Conservation (phyloP, 2,888 invertebrate genomes). For the Adelphocoris suturalis region DNA sequence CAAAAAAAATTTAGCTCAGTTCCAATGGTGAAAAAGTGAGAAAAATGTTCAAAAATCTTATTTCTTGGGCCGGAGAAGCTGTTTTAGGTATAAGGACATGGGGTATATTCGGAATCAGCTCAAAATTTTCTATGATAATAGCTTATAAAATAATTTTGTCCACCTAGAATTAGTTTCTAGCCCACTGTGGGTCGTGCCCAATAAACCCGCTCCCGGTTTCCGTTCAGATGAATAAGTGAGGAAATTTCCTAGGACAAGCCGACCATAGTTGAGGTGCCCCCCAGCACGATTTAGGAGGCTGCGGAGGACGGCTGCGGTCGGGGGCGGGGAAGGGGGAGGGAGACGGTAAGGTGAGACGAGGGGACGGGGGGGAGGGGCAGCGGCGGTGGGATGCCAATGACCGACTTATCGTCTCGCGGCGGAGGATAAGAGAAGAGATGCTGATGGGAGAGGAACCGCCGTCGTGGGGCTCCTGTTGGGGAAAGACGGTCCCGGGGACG, state of each 20-base stretch:
- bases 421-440: conserved; percentile 39
- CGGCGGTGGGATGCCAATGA: conserved; percentile 44
- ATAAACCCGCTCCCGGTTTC: no score
- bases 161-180: no score
- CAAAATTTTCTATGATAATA: no score
- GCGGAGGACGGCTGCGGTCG: background rate
- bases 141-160: no score
- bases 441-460: conserved; percentile 50
- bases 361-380: background rate
- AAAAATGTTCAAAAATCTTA: no score
- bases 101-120: no score
- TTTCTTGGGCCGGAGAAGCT: no score
- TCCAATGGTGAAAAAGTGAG: no score
- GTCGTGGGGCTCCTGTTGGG: conserved; percentile 47
- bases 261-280: conserved; percentile 35
- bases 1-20: no score
- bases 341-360: background rate
- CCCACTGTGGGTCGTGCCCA: no score
- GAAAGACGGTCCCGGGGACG: conserved; percentile 29
- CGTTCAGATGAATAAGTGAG: background rate
- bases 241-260: conserved; percentile 31
- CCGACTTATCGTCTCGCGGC: conserved; percentile 57
- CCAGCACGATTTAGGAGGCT: background rate
- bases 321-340: background rate
- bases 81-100: no score